Percentiles rank a stretch among this genome's conserved stretches.
phyloP scores from a whole-genome alignment of 2,113 vertebrate genomes.

The Caranx ignobilis region DNA sequence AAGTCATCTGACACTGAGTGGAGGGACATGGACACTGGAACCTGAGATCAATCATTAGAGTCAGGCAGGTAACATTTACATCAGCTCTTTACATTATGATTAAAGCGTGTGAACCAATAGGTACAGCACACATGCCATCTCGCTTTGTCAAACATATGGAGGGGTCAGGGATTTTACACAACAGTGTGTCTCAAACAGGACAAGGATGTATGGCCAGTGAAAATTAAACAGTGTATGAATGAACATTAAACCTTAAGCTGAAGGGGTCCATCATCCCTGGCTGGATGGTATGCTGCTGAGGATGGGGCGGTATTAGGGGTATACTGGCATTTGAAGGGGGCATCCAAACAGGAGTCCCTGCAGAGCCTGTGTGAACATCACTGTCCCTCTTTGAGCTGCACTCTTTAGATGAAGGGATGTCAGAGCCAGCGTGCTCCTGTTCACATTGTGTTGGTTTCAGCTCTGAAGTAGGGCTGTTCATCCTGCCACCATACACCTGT shows the following conservation, averaged over 20 bases:
- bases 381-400: neutral
- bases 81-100: neutral
- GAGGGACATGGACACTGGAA: constrained; percentile 17
- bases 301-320: constrained; percentile 2
- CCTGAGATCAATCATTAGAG: constrained; percentile 6
- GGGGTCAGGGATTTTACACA: neutral
- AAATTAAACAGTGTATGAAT: neutral
- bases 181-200: neutral
- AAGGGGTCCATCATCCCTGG: constrained; percentile 20
- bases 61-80: neutral
- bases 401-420: neutral
- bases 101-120: neutral
- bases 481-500: constrained; percentile 6
- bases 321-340: constrained; percentile 10
- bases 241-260: constrained; percentile 10
- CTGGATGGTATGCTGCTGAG: constrained; percentile 1
- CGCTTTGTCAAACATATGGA: neutral
- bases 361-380: neutral
- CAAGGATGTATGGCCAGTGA: neutral
- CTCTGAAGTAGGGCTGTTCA: constrained; percentile 14
- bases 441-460: neutral
- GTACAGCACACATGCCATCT: neutral
- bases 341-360: neutral
- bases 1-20: constrained; percentile 23
- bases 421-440: neutral